Evolutionary conservation across 2,797 vertebrate species (phyloP).

Genomic region (Hoplostethus atlanticus): DNA sequence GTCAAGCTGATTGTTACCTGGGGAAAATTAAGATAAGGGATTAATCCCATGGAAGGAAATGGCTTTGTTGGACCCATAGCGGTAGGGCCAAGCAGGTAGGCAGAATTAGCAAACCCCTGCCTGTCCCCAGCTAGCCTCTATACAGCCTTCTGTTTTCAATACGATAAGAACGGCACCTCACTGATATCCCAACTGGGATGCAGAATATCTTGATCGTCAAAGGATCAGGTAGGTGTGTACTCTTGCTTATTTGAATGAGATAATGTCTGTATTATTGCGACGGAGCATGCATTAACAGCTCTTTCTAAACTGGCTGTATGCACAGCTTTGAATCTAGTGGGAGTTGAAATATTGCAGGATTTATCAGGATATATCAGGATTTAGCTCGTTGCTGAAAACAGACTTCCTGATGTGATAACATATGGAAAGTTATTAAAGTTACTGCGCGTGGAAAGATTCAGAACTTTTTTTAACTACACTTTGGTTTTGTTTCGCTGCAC

Average conservation of each 20-base stretch:
- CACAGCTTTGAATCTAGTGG: constrained; percentile 29
- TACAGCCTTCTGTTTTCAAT: constrained; percentile 52
- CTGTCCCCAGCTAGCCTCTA: constrained; percentile 41
- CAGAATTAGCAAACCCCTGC: constrained; percentile 67
- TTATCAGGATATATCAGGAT: constrained; percentile 13
- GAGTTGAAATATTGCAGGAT: constrained; percentile 3
- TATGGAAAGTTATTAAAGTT: not conserved
- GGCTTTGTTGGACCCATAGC: constrained; percentile 74
- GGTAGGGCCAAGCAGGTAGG: constrained; percentile 61
- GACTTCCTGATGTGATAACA: not conserved
- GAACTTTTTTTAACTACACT: too few relatives aligned
- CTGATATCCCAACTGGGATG: constrained; percentile 42
- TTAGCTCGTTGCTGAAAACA: constrained; percentile 11
- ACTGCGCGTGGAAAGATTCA: too few relatives aligned
- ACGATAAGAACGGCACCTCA: constrained; percentile 52
- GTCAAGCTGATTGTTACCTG: constrained; percentile 83
- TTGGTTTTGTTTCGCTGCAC: not conserved
- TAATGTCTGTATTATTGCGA: constrained; percentile 40
- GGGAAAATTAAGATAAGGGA: constrained; percentile 86
- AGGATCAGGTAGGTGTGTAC: constrained; percentile 38
- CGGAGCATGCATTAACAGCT: constrained; percentile 38
- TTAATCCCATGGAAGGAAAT: constrained; percentile 81
- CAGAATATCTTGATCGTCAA: constrained; percentile 43
- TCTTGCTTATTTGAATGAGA: constrained; percentile 48
- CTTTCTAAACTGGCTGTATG: constrained; percentile 32